phyloP scores from a whole-genome alignment of 2,797 vertebrate species.

The Molossus alvarezi region DNA sequence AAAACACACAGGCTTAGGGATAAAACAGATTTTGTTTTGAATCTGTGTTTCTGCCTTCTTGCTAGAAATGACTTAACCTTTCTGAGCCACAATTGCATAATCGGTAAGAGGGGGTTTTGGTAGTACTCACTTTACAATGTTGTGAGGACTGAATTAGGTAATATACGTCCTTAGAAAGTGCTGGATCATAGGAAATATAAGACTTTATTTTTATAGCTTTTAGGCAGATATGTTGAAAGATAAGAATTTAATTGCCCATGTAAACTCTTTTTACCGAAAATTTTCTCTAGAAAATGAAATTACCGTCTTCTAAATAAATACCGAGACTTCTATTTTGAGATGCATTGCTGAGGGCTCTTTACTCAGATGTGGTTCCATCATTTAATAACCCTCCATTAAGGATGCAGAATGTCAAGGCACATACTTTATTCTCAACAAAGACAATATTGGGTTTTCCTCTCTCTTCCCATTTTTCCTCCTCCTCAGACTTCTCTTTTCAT shows the following conservation, averaged over 20 bases:
- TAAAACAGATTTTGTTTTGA: not conserved
- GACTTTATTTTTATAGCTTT: conserved; percentile 50
- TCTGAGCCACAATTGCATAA: fast-evolving
- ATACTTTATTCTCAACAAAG: not conserved
- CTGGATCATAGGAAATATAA: conserved; percentile 16
- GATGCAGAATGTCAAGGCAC: not conserved
- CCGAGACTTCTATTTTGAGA: conserved; percentile 17
- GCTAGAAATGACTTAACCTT: not conserved
- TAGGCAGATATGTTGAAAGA: conserved; percentile 68
- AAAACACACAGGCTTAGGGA: fast-evolving
- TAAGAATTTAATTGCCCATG: conserved; percentile 67
- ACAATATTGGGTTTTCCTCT: not conserved
- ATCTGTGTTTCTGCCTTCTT: not conserved
- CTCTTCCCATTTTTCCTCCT: not conserved
- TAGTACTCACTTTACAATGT: not conserved
- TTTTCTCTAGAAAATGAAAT: conserved; percentile 75
- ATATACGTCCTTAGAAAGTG: not conserved
- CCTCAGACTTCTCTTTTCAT: not conserved
- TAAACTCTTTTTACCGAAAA: conserved; percentile 68
- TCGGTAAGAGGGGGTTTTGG: not conserved
- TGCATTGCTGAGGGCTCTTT: conserved; percentile 29
- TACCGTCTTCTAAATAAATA: conserved; percentile 56
- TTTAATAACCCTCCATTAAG: conserved; percentile 70
- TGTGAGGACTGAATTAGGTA: not conserved
- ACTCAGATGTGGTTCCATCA: not conserved